Evolutionary conservation across 2,888 invertebrate species (phyloP), one percentile per base, ranked within the genome.

Genomic region (Matsumyia berberina): DNA sequence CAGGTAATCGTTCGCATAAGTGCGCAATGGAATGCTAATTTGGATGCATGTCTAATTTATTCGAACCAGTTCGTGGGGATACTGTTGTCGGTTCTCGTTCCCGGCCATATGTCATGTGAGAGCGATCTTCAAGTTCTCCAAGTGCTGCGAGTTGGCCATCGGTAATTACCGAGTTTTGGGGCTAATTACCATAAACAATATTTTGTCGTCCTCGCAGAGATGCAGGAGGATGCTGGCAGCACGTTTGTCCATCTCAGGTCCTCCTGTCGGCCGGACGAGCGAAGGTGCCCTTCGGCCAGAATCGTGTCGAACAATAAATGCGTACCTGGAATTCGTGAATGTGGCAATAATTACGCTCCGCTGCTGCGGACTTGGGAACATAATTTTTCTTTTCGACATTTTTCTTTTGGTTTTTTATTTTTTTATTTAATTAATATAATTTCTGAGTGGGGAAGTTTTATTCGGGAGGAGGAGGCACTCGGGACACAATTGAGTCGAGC

Each of bases 341-440:
- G 80, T 69, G 70, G 64, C 85, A 85, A 85, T 85, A 85, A 85
- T 85, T 85, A 85, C 55, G 66, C 67, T 69, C 42, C 57, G 66
- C 73, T 69, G 49, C 62, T 57, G 42, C 57, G 8, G 80, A 58
- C 58, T 74, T 62, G 60, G 24, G 80, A 85, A 85, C 85, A 76
- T 80, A 69, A 76, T 80, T 80, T 66, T 74, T 70, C 31, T 69
- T 58, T 66, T 58, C 31, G n/a, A n/a, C n/a, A n/a, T n/a, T n/a
- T n/a, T n/a, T n/a, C 37, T 46, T 35, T 33, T 29, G 51, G 0
- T 62, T 62, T 35, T 55, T 57, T 69, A 64, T 57, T n/a, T 51
- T 85, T 74, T 85, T 80, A 70, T 85, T 85, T 85, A 85, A 85
- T 85, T 85, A 85, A 85, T 85, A 70, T 85, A 80, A 85, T 85